These are phyloP conservation scores for Sinopyrophorus schimmeli DNA, from an alignment of 2,888 invertebrate species.

Conservation along the genomic window DNA sequence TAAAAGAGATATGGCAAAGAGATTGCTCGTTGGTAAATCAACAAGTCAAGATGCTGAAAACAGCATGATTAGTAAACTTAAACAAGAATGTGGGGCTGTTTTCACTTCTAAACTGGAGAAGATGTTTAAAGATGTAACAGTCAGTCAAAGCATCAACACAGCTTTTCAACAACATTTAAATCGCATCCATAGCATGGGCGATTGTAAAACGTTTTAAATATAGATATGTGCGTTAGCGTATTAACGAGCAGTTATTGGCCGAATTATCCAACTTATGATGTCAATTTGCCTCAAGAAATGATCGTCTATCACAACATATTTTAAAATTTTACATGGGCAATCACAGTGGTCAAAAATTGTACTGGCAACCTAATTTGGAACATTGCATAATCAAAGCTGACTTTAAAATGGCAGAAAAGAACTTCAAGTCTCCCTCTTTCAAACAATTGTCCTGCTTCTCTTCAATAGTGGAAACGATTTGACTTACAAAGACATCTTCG, in stretches of 20 bases:
- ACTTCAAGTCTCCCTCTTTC: constrained; percentile 93
- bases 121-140: constrained; percentile 99
- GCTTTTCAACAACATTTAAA: constrained; percentile 80
- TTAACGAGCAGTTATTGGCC: constrained; percentile 99
- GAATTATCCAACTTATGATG: constrained; percentile 86
- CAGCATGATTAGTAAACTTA: constrained; percentile 95
- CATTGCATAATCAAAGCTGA: constrained; percentile 89
- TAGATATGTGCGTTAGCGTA: constrained; percentile 91
- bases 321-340: constrained; percentile 94
- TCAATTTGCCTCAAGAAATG: constrained; percentile 84
- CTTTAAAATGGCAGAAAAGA: constrained; percentile 87
- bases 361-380: constrained; percentile 96
- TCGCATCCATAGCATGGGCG: constrained; percentile 32
- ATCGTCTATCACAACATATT: constrained; percentile 90
- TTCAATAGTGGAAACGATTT: constrained; percentile 87
- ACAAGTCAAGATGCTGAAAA: constrained; percentile 99
- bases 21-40: constrained; percentile 92
- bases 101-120: constrained; percentile 98
- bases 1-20: constrained; percentile 95
- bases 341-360: constrained; percentile 94
- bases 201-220: constrained; percentile 46
- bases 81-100: constrained; percentile 96
- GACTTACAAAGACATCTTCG: constrained; percentile 81
- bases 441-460: constrained; percentile 87
- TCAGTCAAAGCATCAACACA: constrained; percentile 91